Base-by-base conservation (phyloP, 2,888 invertebrate species). In the Eristalis arbustorum region DNA sequence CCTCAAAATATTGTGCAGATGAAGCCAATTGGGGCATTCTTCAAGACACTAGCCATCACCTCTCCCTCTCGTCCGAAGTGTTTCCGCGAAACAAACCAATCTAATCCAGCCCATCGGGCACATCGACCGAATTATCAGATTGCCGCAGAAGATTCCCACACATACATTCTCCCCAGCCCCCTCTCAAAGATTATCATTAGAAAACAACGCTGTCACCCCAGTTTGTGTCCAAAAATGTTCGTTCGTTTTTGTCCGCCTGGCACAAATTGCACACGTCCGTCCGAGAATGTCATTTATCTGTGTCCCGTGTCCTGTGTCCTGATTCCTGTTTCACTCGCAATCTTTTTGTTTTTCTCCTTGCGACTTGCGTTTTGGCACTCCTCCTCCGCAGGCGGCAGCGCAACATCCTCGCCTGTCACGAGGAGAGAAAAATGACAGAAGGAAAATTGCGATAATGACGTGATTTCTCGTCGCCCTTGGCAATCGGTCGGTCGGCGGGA, bases 391-490 rank as follows among this genome's bases (percentile, higher is more conserved):
- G 42, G 18, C 37, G 37, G 13, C 37, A 18, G 40, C n/a, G n/a
- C 40, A 42, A 42, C 42, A 42, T 42, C 2, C 49, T n/a, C 18
- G 49, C 49, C 49, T 78, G 28, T 14, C 62, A 31, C 63, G 57
- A 40, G 62, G 14, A 40, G 49, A 61, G 66, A 62, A 78, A 87
- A 87, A 75, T 87, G 87, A 87, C 87, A 87, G 78, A 83, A 83
- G 72, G 78, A 87, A 85, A 87, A 87, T 87, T 87, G 87, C 78
- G 87, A 87, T 87, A 87, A 87, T 87, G 87, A 87, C 79, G 87
- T 87, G 87, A 87, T 87, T 87, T 87, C 79, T 79, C 49, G 49
- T 49, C 78, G 87, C 87, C 87, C 57, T 25, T 57, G 68, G 75
- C 75, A 78, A 68, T 49, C 56, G 71, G 68, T 59, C 25, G 59